Conservation (phyloP, 1,140 invertebrate genomes). For the Artemia franciscana region DNA sequence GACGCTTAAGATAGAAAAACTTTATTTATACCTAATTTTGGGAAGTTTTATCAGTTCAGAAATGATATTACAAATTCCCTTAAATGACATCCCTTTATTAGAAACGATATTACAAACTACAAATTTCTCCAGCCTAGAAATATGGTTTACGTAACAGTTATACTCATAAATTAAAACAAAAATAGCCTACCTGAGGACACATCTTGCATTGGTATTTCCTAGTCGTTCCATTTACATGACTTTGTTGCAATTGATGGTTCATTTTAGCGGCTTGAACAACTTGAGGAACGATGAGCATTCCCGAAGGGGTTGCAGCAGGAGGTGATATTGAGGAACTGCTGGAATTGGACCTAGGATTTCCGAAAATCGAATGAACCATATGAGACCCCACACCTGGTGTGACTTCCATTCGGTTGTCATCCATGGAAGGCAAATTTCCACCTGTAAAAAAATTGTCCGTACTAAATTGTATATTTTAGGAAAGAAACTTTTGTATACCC, state of each 20-base stretch:
- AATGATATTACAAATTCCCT: no score
- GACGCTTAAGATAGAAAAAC: no score
- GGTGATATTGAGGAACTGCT: conserved; percentile 20
- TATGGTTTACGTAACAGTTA: no score
- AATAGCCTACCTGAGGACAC: conserved; percentile 90
- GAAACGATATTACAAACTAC: no score
- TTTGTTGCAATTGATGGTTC: conserved; percentile 12
- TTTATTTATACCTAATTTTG: no score
- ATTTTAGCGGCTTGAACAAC: conserved; percentile 58
- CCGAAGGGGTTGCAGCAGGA: conserved; percentile 24
- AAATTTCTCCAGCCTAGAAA: no score
- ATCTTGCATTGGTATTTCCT: conserved; percentile 90
- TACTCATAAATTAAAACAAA: no score
- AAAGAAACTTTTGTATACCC: no score
- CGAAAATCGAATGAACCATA: background rate
- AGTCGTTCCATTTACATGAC: conserved; percentile 17
- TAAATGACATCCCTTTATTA: no score
- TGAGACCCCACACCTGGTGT: background rate
- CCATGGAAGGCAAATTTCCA: background rate
- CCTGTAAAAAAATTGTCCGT: background rate
- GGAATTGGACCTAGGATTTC: background rate
- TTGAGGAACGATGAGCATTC: conserved; percentile 66
- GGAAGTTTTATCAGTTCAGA: no score
- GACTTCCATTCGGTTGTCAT: background rate
- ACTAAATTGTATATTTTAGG: no score